Base-by-base conservation (phyloP, 2,797 vertebrate genomes). In the Eurystomus glaucurus region DNA sequence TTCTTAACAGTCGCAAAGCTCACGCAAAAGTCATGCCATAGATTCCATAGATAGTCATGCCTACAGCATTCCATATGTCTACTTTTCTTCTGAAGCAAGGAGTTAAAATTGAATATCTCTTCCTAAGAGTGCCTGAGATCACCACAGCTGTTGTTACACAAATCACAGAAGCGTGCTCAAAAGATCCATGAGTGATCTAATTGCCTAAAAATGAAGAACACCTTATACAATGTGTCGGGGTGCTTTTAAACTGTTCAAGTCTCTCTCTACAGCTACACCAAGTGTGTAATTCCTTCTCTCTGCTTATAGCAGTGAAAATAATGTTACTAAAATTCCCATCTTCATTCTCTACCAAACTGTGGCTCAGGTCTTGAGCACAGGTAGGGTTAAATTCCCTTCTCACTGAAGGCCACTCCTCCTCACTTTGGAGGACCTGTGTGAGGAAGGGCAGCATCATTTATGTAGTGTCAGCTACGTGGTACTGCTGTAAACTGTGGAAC, bases 61-160 rank as follows among this genome's bases (percentile, higher is more conserved):
- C 86, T 92, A 87, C 82, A 90, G 80, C 86, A 43, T 86, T 95
- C 85, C 92, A 88, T 93, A 84, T 96, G 85, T 86, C 65, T 90
- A n/a, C 66, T 93, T 84, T 71, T 86, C n/a, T 79, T 85, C 46
- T 76, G 54, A 89, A 91, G 70, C 61, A 87, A 88, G 88, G 50
- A 96, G 50, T 65, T 92, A 86, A 96, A 92, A 88, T 76, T 92
- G 23, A 93, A 5, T 86, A 51, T 84, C 62, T 93, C 45, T 85
- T 94, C 74, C 41, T 89, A 58, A 87, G 62, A 17, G 20, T 31
- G 52, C 61, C 51, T 81, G 41, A 90, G 51, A 65, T 65, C 55
- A 90, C 79, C 58, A 54, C 37, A 88, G 77, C 77, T 60, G 45
- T 48, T 58, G 26, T 90, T 71, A 51, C 5, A 58, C 20, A 37